phyloP scores from a whole-genome alignment of 1,140 invertebrate genomes.

The Lutraria rhynchaena region DNA sequence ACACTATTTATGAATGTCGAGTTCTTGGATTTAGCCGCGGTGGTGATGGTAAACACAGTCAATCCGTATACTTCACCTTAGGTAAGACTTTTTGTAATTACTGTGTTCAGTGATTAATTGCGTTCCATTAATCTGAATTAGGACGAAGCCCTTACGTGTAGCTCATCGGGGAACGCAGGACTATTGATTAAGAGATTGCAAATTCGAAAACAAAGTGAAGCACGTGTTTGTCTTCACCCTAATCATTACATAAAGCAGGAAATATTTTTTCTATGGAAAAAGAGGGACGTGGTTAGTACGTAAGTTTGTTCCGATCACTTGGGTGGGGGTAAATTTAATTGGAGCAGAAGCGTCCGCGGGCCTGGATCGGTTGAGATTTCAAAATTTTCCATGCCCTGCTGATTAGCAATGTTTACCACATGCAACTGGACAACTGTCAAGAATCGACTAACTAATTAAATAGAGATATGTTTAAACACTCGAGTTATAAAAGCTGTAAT shows the following conservation, averaged over 20 bases:
- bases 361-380: too few species aligned
- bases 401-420: too few species aligned
- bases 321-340: too few species aligned
- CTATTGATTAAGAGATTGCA: background rate
- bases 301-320: too few species aligned
- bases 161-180: background rate
- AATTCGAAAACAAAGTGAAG: too few species aligned
- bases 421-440: too few species aligned
- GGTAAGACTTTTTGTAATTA: slow-evolving; percentile 35
- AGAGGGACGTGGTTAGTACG: too few species aligned
- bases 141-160: background rate
- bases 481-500: too few species aligned
- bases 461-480: too few species aligned
- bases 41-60: slow-evolving; percentile 97
- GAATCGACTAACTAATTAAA: too few species aligned
- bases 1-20: slow-evolving; percentile 90
- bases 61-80: slow-evolving; percentile 80
- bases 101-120: background rate
- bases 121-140: background rate
- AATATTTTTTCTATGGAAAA: background rate
- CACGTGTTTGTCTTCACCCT: background rate
- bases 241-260: background rate
- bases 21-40: slow-evolving; percentile 96
- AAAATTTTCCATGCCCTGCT: too few species aligned
- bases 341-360: too few species aligned